These are phyloP conservation scores for Drosophila helvetica DNA, from an alignment of 2,888 invertebrate species.

Conservation along the genomic window DNA sequence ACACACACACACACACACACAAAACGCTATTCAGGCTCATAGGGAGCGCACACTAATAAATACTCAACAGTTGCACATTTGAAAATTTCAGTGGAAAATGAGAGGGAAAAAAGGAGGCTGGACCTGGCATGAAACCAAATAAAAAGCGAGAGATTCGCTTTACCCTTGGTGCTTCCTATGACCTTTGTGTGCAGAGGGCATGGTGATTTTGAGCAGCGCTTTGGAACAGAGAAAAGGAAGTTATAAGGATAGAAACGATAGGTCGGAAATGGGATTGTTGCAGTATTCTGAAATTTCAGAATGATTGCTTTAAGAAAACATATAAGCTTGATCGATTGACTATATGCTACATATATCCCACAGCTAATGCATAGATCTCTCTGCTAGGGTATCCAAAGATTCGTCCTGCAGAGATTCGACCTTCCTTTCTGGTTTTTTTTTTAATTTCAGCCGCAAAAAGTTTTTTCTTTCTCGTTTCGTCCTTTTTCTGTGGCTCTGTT, in stretches of 20 bases:
- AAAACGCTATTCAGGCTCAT: constrained; percentile 13
- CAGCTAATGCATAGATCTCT: not conserved
- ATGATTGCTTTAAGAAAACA: no score
- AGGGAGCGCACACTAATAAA: constrained; percentile 45
- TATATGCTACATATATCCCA: no score
- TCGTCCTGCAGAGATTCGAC: not conserved
- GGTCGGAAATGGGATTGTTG: no score
- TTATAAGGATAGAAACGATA: no score
- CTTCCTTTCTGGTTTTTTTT: constrained; percentile 11
- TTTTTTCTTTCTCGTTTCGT: constrained; percentile 23
- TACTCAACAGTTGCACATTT: constrained; percentile 72
- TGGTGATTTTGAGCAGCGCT: not conserved
- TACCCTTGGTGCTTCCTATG: not conserved
- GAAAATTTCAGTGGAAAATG: constrained; percentile 54
- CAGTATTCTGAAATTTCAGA: no score
- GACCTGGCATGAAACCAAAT: constrained; percentile 24
- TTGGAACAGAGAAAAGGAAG: not conserved
- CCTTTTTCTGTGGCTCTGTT: constrained; percentile 31
- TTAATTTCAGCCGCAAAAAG: constrained; percentile 37
- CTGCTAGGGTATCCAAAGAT: not conserved
- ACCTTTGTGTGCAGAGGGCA: not conserved
- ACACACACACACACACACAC: constrained; percentile 12
- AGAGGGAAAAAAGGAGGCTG: constrained; percentile 40
- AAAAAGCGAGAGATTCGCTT: constrained; percentile 24
- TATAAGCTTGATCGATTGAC: no score